Conservation (phyloP, 2,797 vertebrate species). For the Gobionotothen gibberifrons region DNA sequence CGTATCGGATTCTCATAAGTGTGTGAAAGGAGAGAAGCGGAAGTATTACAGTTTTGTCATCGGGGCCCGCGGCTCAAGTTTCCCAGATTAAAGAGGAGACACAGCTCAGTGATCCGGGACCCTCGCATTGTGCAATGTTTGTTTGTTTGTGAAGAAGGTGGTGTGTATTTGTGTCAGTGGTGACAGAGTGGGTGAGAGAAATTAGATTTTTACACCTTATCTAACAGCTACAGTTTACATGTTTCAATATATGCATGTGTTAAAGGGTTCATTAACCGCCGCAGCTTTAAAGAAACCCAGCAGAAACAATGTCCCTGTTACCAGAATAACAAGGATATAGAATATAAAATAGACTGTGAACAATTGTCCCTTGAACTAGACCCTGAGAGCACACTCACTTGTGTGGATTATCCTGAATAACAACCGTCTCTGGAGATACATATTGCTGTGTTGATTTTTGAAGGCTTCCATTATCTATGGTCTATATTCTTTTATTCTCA, state of each 20-base stretch:
- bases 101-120: slow-evolving; percentile 28
- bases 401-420: slow-evolving; percentile 1
- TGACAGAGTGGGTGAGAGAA: slow-evolving; percentile 26
- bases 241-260: not conserved
- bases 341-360: slow-evolving; percentile 21
- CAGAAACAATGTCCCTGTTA: slow-evolving; percentile 18
- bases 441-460: not conserved
- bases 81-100: slow-evolving; percentile 50
- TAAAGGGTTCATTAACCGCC: slow-evolving; percentile 7
- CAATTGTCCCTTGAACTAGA: slow-evolving; percentile 9
- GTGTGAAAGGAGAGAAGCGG: slow-evolving; percentile 78
- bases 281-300: not conserved
- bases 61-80: slow-evolving; percentile 48
- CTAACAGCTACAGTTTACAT: slow-evolving; percentile 15
- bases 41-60: slow-evolving; percentile 67
- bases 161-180: slow-evolving; percentile 19
- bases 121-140: slow-evolving; percentile 31
- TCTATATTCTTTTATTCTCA: not conserved
- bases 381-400: slow-evolving; percentile 1
- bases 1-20: slow-evolving; percentile 78
- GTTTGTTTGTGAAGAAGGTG: slow-evolving; percentile 41
- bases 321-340: slow-evolving; percentile 29
- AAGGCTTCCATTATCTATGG: not conserved
- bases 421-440: not conserved
- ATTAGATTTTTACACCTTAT: slow-evolving; percentile 30